A percentile compares a stretch with the other conserved stretches of the same genome.
Conservation (phyloP, 2,113 vertebrate species). For the Connochaetes taurinus region DNA sequence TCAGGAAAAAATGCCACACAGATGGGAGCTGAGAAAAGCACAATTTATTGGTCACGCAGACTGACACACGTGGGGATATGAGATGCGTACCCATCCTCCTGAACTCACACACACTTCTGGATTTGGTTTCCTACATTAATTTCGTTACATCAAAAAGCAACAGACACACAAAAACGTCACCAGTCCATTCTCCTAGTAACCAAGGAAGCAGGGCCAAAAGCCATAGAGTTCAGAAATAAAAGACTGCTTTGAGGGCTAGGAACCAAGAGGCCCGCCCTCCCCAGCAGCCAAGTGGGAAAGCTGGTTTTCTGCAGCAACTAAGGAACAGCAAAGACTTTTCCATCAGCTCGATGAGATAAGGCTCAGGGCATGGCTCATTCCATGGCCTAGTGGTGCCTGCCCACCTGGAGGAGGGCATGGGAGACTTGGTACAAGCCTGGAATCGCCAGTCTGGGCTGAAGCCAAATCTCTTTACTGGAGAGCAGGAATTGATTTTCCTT, state of each 20-base stretch:
- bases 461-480: fast-evolving
- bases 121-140: not conserved
- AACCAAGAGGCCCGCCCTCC: not conserved
- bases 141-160: conserved; percentile 39
- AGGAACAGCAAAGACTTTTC: not conserved
- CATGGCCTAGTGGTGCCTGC: not conserved
- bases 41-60: conserved; percentile 52
- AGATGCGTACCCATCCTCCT: not conserved
- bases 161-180: not conserved
- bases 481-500: not conserved
- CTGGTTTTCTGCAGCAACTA: not conserved
- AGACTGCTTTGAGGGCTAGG: not conserved
- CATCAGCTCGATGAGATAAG: fast-evolving
- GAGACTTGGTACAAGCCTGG: not conserved
- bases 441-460: not conserved
- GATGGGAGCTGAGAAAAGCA: not conserved
- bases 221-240: not conserved
- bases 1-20: not conserved
- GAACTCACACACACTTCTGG: not conserved
- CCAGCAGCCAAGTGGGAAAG: not conserved
- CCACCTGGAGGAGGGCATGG: not conserved
- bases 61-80: not conserved
- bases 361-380: not conserved
- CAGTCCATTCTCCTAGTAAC: not conserved
- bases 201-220: not conserved